Evolutionary conservation across 2,797 vertebrate species (phyloP).

Genomic region (Notoglanidium macrostoma): DNA sequence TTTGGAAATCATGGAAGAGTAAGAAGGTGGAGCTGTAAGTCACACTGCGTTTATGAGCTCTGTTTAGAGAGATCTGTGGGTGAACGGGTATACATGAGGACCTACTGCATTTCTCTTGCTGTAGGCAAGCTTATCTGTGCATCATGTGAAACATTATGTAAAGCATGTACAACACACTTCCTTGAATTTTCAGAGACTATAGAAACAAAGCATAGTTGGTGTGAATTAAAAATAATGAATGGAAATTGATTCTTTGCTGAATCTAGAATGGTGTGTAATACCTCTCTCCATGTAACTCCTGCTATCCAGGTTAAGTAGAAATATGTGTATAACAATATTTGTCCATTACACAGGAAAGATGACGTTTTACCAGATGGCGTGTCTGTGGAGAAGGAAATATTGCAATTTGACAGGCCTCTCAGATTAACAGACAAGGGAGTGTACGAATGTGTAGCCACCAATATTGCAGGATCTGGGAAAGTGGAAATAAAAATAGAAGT

Average conservation of each 20-base stretch:
- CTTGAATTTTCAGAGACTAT: background rate
- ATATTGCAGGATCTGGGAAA: slow-evolving; percentile 69
- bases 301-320: background rate
- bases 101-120: background rate
- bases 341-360: slow-evolving; percentile 69
- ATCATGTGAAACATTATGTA: slow-evolving; percentile 32
- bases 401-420: slow-evolving; percentile 78
- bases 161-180: slow-evolving; percentile 14
- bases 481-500: slow-evolving; percentile 68
- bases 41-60: background rate
- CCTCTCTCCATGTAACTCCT: background rate
- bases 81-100: background rate
- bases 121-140: slow-evolving; percentile 3
- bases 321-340: slow-evolving; percentile 22
- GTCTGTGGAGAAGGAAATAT: slow-evolving; percentile 72
- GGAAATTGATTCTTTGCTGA: background rate
- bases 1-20: slow-evolving; percentile 9
- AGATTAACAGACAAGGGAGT: slow-evolving; percentile 70
- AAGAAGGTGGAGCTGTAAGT: background rate
- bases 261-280: background rate
- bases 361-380: slow-evolving; percentile 76
- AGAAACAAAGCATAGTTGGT: background rate
- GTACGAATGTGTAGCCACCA: slow-evolving; percentile 81
- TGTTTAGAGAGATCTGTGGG: background rate
- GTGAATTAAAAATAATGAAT: background rate